Conservation (phyloP, 2,113 vertebrate species). For the Tetrax tetrax region DNA sequence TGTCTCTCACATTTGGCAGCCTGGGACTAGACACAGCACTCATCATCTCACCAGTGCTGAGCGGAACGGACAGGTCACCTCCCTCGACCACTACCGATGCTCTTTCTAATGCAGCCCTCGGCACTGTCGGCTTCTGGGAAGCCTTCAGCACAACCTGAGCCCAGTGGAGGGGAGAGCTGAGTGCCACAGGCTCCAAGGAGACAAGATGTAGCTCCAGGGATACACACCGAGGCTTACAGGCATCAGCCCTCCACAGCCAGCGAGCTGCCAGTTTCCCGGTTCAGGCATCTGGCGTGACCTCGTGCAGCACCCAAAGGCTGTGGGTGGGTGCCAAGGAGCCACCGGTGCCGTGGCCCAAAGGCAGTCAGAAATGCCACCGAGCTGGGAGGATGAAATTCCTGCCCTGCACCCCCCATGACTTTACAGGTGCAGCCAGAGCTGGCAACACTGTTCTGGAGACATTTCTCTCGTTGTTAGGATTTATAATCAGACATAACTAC, state of each 20-base stretch:
- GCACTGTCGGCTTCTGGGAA: neutral
- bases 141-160: neutral
- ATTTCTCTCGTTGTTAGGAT: neutral
- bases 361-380: neutral
- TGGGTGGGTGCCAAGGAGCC: neutral
- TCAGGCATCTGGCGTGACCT: accelerated
- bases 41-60: neutral
- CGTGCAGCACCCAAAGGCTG: neutral
- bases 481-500: neutral
- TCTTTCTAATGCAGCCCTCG: neutral
- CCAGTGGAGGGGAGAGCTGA: neutral
- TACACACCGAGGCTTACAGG: neutral
- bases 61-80: neutral
- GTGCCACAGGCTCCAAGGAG: neutral
- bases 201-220: neutral
- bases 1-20: neutral
- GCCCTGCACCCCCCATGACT: neutral
- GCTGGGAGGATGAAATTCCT: neutral
- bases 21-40: neutral
- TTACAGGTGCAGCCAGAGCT: slow-evolving; percentile 1
- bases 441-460: neutral
- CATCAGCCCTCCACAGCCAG: neutral
- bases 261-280: accelerated
- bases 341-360: neutral
- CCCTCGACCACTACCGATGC: neutral